Base-by-base conservation (phyloP, 2,888 invertebrate genomes). In the Agrotis clavis region DNA sequence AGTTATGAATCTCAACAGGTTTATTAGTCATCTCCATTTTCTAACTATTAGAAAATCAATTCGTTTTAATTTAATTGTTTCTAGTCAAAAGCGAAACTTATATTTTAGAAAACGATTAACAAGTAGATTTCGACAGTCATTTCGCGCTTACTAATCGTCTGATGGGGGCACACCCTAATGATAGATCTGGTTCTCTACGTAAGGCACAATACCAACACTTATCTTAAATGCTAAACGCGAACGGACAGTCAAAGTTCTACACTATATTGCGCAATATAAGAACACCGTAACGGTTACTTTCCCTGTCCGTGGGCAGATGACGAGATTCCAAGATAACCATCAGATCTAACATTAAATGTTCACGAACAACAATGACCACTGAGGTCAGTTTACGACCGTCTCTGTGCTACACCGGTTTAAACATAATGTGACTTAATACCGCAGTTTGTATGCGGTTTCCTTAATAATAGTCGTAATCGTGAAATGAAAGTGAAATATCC, bases 231-330 rank as follows among this genome's bases (percentile, higher is more conserved):
- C 60, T 57, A 75, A 79, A 75, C 64, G 60, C 47, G 57, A 63
- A 63, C 61, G 71, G 66, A 66, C 75, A 51, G 41, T 83, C 71
- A 82, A 86, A 72, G 79, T 79, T 88, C 84, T 85, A 87, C 84
- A 88, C 86, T 85, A 86, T 59, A 88, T 92, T 91, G 84, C 88
- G 89, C 84, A 91, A 90, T 82, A 59, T 63, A 78, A 77, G 80
- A 80, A 82, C 82, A 81, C 71, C 67, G 78, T 74, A 89, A 89
- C 48, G 80, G 85, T 85, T 79, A 91, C 94, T 94, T 93, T 94
- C 93, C 87, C 93, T 91, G 91, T 93, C 90, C 89, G 76, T 67
- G 83, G 85, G 85, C 90, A 89, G 89, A 92, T 88, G 74, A 75
- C 60, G 66, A 62, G 74, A 73, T 57, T 18, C 41, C 54, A 53